Conservation (phyloP, 2,888 invertebrate genomes). For the Acleris laterana region DNA sequence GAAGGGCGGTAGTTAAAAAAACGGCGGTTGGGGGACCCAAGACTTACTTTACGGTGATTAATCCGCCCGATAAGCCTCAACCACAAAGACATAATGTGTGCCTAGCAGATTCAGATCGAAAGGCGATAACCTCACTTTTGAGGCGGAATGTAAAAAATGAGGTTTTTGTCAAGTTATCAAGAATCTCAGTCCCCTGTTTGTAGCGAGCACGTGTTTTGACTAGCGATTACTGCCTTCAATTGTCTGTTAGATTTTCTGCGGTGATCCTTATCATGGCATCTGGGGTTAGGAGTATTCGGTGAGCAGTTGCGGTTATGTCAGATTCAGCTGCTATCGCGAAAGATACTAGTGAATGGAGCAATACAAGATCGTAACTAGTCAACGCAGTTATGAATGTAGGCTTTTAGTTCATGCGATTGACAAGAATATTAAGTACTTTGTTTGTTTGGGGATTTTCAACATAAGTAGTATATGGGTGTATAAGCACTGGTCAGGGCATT, state of each 20-base stretch:
- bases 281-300: constrained; percentile 43
- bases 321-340: constrained; percentile 13
- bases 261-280: constrained; percentile 57
- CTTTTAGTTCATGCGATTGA: neutral
- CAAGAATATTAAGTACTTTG: constrained; percentile 1
- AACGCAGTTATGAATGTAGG: constrained; percentile 13
- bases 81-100: constrained; percentile 78
- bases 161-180: constrained; percentile 66
- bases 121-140: constrained; percentile 75
- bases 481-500: too few relatives aligned
- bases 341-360: constrained; percentile 21
- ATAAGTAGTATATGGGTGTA: too few relatives aligned
- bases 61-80: constrained; percentile 67
- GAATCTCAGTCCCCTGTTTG: constrained; percentile 60
- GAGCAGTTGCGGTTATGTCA: constrained; percentile 12
- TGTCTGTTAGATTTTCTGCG: constrained; percentile 57
- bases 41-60: constrained; percentile 71
- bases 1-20: constrained; percentile 56
- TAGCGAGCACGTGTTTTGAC: constrained; percentile 76
- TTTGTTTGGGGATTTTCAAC: neutral
- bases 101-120: constrained; percentile 79
- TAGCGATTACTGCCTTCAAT: constrained; percentile 67
- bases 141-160: constrained; percentile 57
- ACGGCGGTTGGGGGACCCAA: constrained; percentile 64
- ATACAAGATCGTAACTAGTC: constrained; percentile 21